A percentile compares a stretch with the other conserved stretches of the same genome.
Evolutionary conservation across 2,113 vertebrate species (phyloP).

Genomic region (Hippocampus mohnikei): DNA sequence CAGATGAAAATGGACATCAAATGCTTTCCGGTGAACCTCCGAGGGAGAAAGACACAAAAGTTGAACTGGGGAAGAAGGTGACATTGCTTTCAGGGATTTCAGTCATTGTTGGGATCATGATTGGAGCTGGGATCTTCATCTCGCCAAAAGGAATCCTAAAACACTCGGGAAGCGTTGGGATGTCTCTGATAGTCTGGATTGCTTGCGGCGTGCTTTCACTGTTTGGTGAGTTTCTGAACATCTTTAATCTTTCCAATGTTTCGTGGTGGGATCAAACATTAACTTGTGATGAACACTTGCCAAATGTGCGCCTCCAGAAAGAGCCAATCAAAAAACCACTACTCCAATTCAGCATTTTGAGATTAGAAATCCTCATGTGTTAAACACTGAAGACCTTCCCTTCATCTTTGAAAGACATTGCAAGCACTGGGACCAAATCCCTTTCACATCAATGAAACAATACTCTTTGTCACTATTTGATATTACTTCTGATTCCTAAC

Average conservation of each 20-base stretch:
- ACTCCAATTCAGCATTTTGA: too few relatives aligned
- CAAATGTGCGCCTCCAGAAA: not conserved
- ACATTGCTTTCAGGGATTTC: constrained; percentile 88
- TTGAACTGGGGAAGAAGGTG: constrained; percentile 88
- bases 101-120: constrained; percentile 93
- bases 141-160: constrained; percentile 92
- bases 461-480: too few relatives aligned
- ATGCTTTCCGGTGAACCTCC: constrained; percentile 17
- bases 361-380: too few relatives aligned
- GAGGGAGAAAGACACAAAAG: constrained; percentile 58
- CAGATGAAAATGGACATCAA: constrained; percentile 6
- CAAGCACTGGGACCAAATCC: too few relatives aligned
- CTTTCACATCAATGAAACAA: too few relatives aligned
- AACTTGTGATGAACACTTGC: not conserved
- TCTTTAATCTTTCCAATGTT: not conserved
- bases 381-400: too few relatives aligned
- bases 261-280: not conserved
- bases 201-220: constrained; percentile 89
- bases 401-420: too few relatives aligned
- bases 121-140: constrained; percentile 96
- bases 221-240: constrained; percentile 80
- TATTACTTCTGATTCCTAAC: too few relatives aligned
- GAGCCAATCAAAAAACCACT: not conserved
- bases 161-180: constrained; percentile 87
- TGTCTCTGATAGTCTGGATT: constrained; percentile 89